A percentile compares a stretch with the other conserved stretches of the same genome.
Evolutionary conservation across 2,113 vertebrate species (phyloP).

Genomic region (Ciconia stormi): DNA sequence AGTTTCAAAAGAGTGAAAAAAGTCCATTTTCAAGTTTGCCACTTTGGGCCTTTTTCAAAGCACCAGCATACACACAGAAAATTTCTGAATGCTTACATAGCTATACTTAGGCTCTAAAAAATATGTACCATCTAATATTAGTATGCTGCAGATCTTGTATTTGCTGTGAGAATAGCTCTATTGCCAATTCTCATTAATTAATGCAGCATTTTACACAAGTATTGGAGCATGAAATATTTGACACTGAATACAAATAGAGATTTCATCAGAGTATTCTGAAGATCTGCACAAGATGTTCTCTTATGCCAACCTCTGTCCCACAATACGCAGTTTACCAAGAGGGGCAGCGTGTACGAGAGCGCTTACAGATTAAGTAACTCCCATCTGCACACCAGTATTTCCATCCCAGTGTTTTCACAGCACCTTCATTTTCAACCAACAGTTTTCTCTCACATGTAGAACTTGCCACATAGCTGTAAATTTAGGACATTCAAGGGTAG

Average conservation of each 20-base stretch:
- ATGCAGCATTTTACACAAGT: neutral
- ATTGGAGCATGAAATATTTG: neutral
- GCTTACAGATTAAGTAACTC: fast-evolving
- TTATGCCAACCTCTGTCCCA: neutral
- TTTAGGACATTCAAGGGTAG: neutral
- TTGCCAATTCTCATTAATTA: neutral
- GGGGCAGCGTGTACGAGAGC: fast-evolving
- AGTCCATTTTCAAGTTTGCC: neutral
- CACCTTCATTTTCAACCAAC: neutral
- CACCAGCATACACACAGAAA: neutral
- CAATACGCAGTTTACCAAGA: neutral
- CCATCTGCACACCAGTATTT: neutral
- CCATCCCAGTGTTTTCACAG: neutral
- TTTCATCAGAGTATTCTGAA: neutral
- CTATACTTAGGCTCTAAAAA: neutral
- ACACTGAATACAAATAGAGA: neutral
- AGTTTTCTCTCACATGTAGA: neutral
- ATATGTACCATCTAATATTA: neutral
- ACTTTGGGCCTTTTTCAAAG: neutral
- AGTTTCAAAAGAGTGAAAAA: neutral
- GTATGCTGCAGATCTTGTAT: neutral
- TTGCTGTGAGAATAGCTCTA: neutral
- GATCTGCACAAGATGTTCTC: neutral
- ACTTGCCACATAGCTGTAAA: neutral
- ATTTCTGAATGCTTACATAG: neutral